These are phyloP conservation scores for Aradophagus sp. DNA, from an alignment of 1,140 invertebrate species.

Conservation along the genomic window DNA sequence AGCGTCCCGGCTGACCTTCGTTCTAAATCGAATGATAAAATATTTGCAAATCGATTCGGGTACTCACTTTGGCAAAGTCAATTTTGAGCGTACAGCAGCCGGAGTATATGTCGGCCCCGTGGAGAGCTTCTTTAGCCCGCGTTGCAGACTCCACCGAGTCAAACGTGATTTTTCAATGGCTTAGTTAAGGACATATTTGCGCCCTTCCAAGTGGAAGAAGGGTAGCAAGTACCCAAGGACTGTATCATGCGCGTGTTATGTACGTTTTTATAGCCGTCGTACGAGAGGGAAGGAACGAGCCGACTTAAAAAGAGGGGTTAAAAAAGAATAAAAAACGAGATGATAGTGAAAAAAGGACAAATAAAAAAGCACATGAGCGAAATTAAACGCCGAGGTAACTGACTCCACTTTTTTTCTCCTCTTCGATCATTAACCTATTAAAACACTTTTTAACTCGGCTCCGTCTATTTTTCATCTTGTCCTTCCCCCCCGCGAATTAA, in stretches of 20 bases:
- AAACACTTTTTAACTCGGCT: slow-evolving; percentile 1
- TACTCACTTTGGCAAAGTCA: slow-evolving; percentile 97
- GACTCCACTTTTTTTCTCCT: no score
- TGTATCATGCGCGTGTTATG: slow-evolving; percentile 10
- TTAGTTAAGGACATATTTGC: slow-evolving; percentile 74
- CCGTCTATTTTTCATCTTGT: neutral
- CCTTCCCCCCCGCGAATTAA: neutral
- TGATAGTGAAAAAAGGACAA: neutral
- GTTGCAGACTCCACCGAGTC: slow-evolving; percentile 96
- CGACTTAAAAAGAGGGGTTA: neutral
- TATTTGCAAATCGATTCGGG: slow-evolving; percentile 28
- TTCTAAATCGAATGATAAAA: no score
- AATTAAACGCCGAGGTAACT: no score
- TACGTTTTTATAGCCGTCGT: slow-evolving; percentile 11
- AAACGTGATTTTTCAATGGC: slow-evolving; percentile 83
- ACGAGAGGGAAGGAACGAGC: neutral
- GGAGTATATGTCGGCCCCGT: slow-evolving; percentile 99
- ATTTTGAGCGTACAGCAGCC: slow-evolving; percentile 99
- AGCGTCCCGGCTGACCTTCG: no score
- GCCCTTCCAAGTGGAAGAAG: slow-evolving; percentile 28
- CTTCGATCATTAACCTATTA: no score
- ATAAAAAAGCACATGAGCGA: no score
- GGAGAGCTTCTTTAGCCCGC: slow-evolving; percentile 93
- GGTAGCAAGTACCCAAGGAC: slow-evolving; percentile 12
- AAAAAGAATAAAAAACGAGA: neutral